Evolutionary conservation across 2,113 vertebrate species (phyloP).

Genomic region (Hipposideros armiger): DNA sequence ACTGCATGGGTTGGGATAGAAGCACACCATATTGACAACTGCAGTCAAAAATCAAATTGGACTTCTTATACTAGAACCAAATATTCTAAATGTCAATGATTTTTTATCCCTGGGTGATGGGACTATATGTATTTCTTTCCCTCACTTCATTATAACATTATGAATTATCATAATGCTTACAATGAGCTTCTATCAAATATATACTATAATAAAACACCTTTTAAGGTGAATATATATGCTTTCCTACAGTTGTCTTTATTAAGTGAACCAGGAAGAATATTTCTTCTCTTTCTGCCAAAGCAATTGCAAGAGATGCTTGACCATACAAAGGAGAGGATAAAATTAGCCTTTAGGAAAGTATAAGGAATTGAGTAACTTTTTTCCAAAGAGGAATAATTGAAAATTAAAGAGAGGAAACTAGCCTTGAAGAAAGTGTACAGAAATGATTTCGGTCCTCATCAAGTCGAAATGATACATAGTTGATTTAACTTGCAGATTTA

Average conservation of each 20-base stretch:
- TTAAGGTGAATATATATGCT: background rate
- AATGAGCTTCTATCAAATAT: background rate
- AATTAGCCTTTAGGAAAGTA: slow-evolving; percentile 50
- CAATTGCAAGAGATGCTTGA: slow-evolving; percentile 48
- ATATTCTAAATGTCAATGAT: background rate
- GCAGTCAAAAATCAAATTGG: slow-evolving; percentile 58
- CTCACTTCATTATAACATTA: background rate
- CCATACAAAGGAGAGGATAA: slow-evolving; percentile 23
- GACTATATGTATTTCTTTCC: background rate
- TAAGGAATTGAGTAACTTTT: slow-evolving; percentile 26
- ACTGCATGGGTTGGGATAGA: background rate
- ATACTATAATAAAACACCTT: background rate
- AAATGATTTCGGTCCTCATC: background rate
- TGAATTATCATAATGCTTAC: background rate
- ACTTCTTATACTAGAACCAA: background rate
- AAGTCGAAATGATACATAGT: background rate
- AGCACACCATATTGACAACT: slow-evolving; percentile 53
- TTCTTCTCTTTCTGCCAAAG: slow-evolving; percentile 49
- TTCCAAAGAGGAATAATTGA: slow-evolving; percentile 31
- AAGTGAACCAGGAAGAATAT: background rate
- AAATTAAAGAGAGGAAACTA: slow-evolving; percentile 8
- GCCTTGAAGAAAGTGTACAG: background rate
- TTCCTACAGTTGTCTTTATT: slow-evolving; percentile 34
- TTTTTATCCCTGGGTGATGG: background rate
- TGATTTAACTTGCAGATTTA: slow-evolving; percentile 23